Evolutionary conservation across 2,113 vertebrate species (phyloP), one percentile per base, ranked within the genome.

Genomic region (Cryptoleucopteryx plumbea): DNA sequence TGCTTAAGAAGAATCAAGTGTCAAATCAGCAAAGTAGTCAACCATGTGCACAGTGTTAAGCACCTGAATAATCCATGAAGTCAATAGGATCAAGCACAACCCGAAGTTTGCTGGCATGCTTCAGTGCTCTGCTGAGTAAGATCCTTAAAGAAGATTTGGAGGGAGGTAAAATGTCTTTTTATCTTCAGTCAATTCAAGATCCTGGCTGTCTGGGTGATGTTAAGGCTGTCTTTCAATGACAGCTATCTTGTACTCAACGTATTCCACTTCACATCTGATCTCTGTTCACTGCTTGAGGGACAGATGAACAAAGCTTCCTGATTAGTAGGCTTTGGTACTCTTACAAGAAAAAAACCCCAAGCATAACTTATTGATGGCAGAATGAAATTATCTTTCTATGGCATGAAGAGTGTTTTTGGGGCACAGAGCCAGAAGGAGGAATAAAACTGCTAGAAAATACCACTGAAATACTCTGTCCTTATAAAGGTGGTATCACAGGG

Each of bases 371-470:
- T 70, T 84, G 80, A 86, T 82, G 21, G 80, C 56, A 65, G 79
- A 71, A 63, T 92, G 81, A 93, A 91, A 86, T 86, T 91, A 84
- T 95, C 56, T 22, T 74, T 95, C 87, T 73, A 66, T 86, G 75
- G 75, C 50, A 93, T 88, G 56, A 91, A 36, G 85, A 83, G 71
- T 78, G 36, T 59, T 90, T 96, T 78, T 42, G 83, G 78, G 91
- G 93, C 93, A 73, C 58, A 23, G 84, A 89, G 80, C 71, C 95
- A 97, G 95, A 83, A 79, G 48, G n/a, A 71, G 63, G 34, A 50
- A 90, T 87, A 96, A 95, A 97, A 75, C 70, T 90, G 70, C 85
- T 92, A 9, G 31, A 61, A 82, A 43, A 92, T 67, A 34, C 36
- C 61, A 9, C 7, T 94, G 81, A 95, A 95, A 95, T 93, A 95